A percentile compares a stretch with the other conserved stretches of the same genome.
Evolutionary conservation across 1,140 invertebrate genomes (phyloP).

Genomic region (Helicorthomorpha holstii): DNA sequence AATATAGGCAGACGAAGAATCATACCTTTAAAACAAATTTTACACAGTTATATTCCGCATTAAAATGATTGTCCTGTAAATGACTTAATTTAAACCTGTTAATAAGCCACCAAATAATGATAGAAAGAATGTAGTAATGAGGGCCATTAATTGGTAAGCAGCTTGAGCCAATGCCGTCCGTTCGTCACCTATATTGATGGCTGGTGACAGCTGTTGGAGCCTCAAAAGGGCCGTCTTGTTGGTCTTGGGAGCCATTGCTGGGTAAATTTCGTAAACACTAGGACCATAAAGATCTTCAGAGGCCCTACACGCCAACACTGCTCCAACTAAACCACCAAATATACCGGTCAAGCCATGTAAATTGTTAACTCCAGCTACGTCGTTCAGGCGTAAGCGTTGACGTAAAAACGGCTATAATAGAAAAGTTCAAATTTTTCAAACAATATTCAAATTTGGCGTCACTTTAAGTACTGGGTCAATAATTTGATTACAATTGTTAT

Average conservation of each 20-base stretch:
- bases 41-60: neutral
- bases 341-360: slow-evolving; percentile 89
- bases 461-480: neutral
- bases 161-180: slow-evolving; percentile 50
- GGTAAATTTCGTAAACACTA: slow-evolving; percentile 33
- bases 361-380: slow-evolving; percentile 92
- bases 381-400: slow-evolving; percentile 51
- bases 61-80: too few relatives aligned
- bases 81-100: slow-evolving; percentile 62
- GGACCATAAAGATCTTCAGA: slow-evolving; percentile 32
- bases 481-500: too few relatives aligned
- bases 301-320: slow-evolving; percentile 53
- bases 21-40: slow-evolving; percentile 14
- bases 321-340: slow-evolving; percentile 58
- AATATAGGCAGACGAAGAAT: slow-evolving; percentile 15
- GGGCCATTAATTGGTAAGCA: slow-evolving; percentile 53
- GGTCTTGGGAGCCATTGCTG: slow-evolving; percentile 27
- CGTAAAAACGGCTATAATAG: slow-evolving; percentile 47
- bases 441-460: neutral
- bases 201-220: slow-evolving; percentile 13
- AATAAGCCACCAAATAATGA: slow-evolving; percentile 55
- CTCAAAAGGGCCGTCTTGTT: slow-evolving; percentile 20
- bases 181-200: slow-evolving; percentile 31
- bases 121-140: slow-evolving; percentile 47
- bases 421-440: slow-evolving; percentile 12